Base-by-base conservation (phyloP, 2,888 invertebrate genomes). In the Azorinus chamasolen region DNA sequence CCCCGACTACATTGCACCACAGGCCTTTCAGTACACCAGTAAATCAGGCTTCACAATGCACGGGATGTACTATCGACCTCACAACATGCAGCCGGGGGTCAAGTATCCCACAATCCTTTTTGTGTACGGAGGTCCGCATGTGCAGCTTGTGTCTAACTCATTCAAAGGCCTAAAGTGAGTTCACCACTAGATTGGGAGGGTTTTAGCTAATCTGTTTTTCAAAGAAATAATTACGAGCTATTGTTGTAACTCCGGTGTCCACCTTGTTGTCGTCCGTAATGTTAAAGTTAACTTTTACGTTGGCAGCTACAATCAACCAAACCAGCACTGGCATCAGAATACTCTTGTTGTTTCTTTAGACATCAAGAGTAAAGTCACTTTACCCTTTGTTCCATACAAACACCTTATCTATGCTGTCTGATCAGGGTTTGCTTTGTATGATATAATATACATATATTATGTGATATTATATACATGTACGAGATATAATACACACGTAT, bases 81-180 rank as follows among this genome's bases (percentile, higher is more conserved):
- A 86, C 39, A 80, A 88, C 54, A 77, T 81, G 50, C 83, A 93
- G 77, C 94, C 94, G 0, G 95, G 95, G 8, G 93, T 93, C 16
- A 95, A 96, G 76, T 97, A 98, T 94, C 99, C 99, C 0, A 98
- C 98, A 18, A 96, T 99, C 74, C 95, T 99, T 58, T 98, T 98
- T 93, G 97, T 99, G 63, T 99, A 99, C 92, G 99, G 98, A 2
- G 99, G 99, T 0, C 99, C 99, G 0, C 98, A 99, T 93, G 98
- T 99, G 55, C 99, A 99, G 94, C 95, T 98, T 45, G 99, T 99
- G 74, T 97, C 97, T 64, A 99, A 99, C 94, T 96, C 97, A 6
- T 98, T 90, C 83, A 91, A 91, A 64, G 91, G 91, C 2, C 83
- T 89, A 18, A 89, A 87, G 90, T 90, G 79, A 80, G 78, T 77